These are phyloP conservation scores for Buathra laborator DNA, from an alignment of 2,888 invertebrate genomes.

Conservation along the genomic window DNA sequence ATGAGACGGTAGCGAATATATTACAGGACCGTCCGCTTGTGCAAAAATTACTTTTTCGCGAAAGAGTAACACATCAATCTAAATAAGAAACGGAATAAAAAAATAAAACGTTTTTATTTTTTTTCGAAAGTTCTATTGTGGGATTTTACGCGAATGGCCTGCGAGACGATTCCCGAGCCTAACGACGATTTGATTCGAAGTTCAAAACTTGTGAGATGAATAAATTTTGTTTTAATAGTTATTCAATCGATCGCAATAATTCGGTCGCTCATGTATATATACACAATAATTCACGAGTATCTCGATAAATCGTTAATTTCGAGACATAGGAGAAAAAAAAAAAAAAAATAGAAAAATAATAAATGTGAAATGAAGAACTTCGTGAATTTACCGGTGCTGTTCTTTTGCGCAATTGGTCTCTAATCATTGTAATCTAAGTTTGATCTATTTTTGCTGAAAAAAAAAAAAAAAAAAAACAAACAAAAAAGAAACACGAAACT, in stretches of 20 bases:
- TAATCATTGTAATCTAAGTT: conserved; percentile 76
- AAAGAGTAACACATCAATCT: not conserved
- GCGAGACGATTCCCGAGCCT: conserved; percentile 28
- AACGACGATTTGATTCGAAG: conserved; percentile 27
- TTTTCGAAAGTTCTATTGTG: no score
- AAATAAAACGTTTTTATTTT: not conserved
- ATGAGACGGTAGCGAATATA: no score
- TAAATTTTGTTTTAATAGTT: conserved; percentile 25
- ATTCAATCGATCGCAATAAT: conserved; percentile 5
- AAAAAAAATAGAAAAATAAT: not conserved
- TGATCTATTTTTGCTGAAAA: conserved; percentile 78
- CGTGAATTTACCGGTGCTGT: conserved; percentile 52
- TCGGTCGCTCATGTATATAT: conserved; percentile 30
- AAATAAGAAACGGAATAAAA: not conserved
- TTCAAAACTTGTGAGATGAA: not conserved
- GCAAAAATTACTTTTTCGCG: not conserved
- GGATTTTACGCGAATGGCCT: conserved; percentile 7
- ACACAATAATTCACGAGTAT: conserved; percentile 29
- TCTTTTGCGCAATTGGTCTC: conserved; percentile 77
- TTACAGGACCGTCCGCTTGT: no score
- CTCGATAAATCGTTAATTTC: not conserved
- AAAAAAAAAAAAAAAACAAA: conserved; percentile 38
- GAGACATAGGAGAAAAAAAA: not conserved
- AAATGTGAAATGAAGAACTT: conserved; percentile 9
- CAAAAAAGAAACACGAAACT: conserved; percentile 59